Evolutionary conservation across 1,140 invertebrate genomes (phyloP).

Genomic region (Nilaparvata lugens): DNA sequence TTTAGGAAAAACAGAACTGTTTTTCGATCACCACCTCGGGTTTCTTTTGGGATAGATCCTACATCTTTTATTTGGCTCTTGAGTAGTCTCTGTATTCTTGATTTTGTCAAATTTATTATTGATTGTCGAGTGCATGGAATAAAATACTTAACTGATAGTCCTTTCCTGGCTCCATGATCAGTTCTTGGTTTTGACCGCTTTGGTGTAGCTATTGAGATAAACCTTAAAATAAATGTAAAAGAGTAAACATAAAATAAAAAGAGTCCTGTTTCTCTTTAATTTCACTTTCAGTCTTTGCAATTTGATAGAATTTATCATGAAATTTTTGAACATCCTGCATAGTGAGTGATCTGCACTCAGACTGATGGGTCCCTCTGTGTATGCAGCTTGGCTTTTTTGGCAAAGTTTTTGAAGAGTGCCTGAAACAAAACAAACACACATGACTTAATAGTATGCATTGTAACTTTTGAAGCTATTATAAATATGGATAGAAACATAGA

Average conservation of each 20-base stretch:
- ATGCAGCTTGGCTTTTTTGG: too few species aligned
- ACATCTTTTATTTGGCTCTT: not conserved
- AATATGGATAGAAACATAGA: too few species aligned
- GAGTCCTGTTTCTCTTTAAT: not conserved
- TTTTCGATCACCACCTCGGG: not conserved
- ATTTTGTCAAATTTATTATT: not conserved
- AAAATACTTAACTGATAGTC: not conserved
- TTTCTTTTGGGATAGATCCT: not conserved
- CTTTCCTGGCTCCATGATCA: not conserved
- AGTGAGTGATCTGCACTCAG: too few species aligned
- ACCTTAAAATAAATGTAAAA: not conserved
- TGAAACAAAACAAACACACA: too few species aligned
- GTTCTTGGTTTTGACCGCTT: not conserved
- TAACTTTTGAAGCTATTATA: too few species aligned
- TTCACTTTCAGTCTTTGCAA: too few species aligned
- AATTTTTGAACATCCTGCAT: too few species aligned
- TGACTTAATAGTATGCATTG: too few species aligned
- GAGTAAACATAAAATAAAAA: too few species aligned
- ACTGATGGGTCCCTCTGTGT: too few species aligned
- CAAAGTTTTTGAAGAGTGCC: too few species aligned
- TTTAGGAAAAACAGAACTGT: not conserved
- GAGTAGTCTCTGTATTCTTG: not conserved
- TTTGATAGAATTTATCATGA: too few species aligned
- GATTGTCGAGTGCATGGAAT: not conserved
- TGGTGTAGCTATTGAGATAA: not conserved